Conservation (phyloP, 1,140 invertebrate species). For the Diachasma alloeum region DNA sequence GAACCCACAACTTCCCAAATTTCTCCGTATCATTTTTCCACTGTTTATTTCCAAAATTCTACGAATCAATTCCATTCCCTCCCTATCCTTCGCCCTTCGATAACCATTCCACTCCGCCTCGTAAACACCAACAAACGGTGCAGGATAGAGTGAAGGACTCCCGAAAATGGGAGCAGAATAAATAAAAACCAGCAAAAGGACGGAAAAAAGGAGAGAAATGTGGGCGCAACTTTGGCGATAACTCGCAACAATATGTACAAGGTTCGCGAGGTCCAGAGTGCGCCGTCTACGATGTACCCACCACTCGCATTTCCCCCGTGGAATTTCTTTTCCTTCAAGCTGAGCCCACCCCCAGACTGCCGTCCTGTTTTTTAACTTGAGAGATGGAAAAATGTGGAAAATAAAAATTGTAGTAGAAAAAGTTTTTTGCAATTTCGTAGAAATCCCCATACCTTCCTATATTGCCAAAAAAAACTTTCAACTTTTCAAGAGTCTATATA, state of each 20-base stretch:
- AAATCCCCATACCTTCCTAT: neutral
- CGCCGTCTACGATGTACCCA: too few relatives aligned
- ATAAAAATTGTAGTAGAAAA: neutral
- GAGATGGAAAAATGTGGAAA: neutral
- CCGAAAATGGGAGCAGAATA: neutral
- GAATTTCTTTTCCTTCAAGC: neutral
- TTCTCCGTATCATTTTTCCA: too few relatives aligned
- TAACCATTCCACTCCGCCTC: neutral
- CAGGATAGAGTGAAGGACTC: neutral
- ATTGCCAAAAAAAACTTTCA: neutral
- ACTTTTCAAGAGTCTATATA: neutral
- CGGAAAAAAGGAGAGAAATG: neutral
- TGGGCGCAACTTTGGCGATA: constrained; percentile 28
- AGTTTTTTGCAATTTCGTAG: neutral
- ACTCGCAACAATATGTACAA: constrained; percentile 33
- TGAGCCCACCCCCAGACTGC: neutral
- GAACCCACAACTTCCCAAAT: too few relatives aligned
- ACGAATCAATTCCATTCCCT: too few relatives aligned
- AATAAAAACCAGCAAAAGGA: neutral
- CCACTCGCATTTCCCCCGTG: neutral
- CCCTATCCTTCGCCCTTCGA: too few relatives aligned
- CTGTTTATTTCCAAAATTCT: too few relatives aligned
- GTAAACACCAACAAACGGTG: neutral
- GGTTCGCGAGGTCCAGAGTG: neutral
- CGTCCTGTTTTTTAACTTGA: neutral